These are phyloP conservation scores for Epinotia demarniana DNA, from an alignment of 2,888 invertebrate genomes.

Conservation along the genomic window DNA sequence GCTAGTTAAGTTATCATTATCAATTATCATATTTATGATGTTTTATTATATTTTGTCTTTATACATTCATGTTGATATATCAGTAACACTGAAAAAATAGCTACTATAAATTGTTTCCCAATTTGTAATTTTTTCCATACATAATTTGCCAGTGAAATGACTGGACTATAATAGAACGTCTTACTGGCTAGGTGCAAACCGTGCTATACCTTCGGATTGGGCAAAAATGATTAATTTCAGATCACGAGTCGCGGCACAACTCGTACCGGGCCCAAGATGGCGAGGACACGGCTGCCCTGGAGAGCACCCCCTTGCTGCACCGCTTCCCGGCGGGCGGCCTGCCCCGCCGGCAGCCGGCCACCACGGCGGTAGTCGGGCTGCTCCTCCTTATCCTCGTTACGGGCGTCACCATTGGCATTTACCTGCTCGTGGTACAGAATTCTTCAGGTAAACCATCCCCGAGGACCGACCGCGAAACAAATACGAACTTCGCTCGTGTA, in stretches of 20 bases:
- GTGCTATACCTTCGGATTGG: not conserved
- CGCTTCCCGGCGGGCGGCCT: not conserved
- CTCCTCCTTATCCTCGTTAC: conserved; percentile 62
- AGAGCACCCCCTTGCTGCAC: conserved; percentile 66
- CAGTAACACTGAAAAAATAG: too few species aligned
- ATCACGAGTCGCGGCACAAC: conserved; percentile 69
- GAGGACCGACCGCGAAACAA: too few species aligned
- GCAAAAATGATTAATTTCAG: conserved; percentile 51
- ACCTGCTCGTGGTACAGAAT: conserved; percentile 69
- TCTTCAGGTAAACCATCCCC: conserved; percentile 57
- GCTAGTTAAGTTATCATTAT: too few species aligned
- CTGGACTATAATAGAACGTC: not conserved
- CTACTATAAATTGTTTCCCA: too few species aligned
- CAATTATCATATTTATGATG: too few species aligned
- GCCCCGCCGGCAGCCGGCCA: conserved; percentile 49
- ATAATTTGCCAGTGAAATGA: too few species aligned
- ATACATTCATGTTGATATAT: too few species aligned
- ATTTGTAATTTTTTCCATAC: too few species aligned
- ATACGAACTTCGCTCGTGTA: too few species aligned
- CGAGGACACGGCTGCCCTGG: conserved; percentile 47
- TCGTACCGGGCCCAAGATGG: conserved; percentile 55
- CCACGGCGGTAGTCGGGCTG: conserved; percentile 59
- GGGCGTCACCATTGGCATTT: conserved; percentile 72
- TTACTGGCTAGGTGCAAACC: not conserved
- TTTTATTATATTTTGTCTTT: too few species aligned